Conservation (phyloP, 2,113 vertebrate species). For the Aptenodytes patagonicus region DNA sequence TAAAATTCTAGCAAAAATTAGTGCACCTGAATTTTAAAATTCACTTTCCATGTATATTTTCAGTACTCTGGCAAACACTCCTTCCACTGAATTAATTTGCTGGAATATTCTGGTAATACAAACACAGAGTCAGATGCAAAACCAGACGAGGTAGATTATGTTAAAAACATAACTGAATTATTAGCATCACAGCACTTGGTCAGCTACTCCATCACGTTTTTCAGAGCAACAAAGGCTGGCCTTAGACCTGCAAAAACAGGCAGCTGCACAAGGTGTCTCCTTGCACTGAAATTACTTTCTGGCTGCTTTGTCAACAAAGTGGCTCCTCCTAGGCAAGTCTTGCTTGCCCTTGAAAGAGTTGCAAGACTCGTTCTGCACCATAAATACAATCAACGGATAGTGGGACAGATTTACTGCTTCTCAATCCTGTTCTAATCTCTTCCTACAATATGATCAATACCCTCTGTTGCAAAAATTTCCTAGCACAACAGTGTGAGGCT, state of each 20-base stretch:
- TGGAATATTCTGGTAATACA: neutral
- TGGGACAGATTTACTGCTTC: conserved; percentile 7
- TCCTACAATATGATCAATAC: neutral
- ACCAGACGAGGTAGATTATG: neutral
- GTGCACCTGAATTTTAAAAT: neutral
- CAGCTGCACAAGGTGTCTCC: conserved; percentile 3
- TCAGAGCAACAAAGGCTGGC: neutral
- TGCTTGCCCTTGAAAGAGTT: conserved; percentile 36
- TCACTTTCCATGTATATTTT: neutral
- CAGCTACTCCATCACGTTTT: neutral
- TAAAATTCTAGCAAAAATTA: neutral
- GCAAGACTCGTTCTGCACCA: conserved; percentile 4
- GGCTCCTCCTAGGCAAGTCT: neutral
- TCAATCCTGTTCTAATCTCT: conserved; percentile 1
- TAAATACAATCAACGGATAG: neutral
- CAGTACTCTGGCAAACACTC: neutral
- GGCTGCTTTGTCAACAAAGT: conserved; percentile 53
- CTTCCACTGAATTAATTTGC: neutral
- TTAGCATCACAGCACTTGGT: neutral
- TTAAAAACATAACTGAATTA: neutral
- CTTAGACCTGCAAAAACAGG: neutral
- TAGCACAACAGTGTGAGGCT: neutral
- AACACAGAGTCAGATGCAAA: neutral
- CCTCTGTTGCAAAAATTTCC: neutral
- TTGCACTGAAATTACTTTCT: conserved; percentile 10